Evolutionary conservation across 2,888 invertebrate species (phyloP).

Genomic region (Bruchidius siliquastri): DNA sequence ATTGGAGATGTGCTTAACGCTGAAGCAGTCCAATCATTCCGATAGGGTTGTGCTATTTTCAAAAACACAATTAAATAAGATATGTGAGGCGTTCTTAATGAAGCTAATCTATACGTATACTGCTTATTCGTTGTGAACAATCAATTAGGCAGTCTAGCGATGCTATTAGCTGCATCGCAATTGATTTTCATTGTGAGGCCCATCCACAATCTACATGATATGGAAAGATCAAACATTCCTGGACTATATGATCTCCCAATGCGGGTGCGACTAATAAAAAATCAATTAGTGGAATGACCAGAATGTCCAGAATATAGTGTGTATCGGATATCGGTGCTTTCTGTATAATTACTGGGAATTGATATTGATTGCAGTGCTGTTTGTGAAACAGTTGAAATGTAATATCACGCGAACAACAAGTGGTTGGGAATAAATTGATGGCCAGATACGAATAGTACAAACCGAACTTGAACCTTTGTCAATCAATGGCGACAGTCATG

Average conservation of each 20-base stretch:
- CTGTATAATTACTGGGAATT: background rate
- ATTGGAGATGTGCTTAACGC: too few species aligned
- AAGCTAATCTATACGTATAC: too few species aligned
- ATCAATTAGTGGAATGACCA: slow-evolving; percentile 12
- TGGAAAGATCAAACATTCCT: background rate
- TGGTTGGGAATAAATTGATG: background rate
- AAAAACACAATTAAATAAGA: too few species aligned
- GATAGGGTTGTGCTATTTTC: too few species aligned
- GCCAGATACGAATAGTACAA: background rate
- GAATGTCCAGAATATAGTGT: slow-evolving; percentile 6
- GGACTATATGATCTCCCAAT: background rate
- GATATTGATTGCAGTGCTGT: background rate
- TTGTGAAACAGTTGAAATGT: background rate
- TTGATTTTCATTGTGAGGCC: too few species aligned
- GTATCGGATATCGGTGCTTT: background rate
- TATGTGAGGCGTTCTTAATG: too few species aligned
- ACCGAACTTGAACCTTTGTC: background rate
- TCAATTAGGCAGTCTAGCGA: too few species aligned
- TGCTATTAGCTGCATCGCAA: too few species aligned
- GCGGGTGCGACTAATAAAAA: slow-evolving; percentile 12
- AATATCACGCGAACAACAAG: background rate
- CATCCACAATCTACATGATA: too few species aligned
- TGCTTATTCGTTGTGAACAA: too few species aligned
- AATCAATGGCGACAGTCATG: background rate
- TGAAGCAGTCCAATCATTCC: too few species aligned